Base-by-base conservation (phyloP, 2,888 invertebrate genomes). In the Mesorhabditis spiculigera region DNA sequence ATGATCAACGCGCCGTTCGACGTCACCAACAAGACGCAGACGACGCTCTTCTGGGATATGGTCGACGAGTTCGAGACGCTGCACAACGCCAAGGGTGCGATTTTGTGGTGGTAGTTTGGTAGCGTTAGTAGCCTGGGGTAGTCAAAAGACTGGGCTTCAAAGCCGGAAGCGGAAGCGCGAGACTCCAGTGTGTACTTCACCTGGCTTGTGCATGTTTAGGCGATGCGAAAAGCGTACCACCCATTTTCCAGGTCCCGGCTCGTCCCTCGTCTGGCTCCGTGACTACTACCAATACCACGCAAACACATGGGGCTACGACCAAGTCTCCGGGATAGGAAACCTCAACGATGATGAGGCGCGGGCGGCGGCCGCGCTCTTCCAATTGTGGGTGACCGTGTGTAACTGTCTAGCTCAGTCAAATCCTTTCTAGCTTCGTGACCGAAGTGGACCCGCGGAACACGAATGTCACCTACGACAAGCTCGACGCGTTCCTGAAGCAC, bases 221-320 rank as follows among this genome's bases (percentile, higher is more conserved):
- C n/a, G n/a, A 50, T 10, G 42, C 10, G 50, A 58, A 44, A 44
- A 67, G 45, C 42, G 10, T 50, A 50, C 8, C 58, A 50, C n/a
- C 16, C 45, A 67, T 8, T 10, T 58, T 74, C 63, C 50, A 78
- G 79, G 74, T 58, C 69, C 73, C 50, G 71, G 72, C 13, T 81
- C 82, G 4, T 82, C 85, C 6, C 71, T 84, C 63, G 68, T 82
- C 42, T 85, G 85, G 85, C 75, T 85, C 13, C 76, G 81, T 4
- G 85, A 84, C 66, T 84, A 82, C 71, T 73, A 79, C 45, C 74
- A 76, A 43, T 82, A 73, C 70, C 78, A 68, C 41, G 28, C 28
- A 28, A 28, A 28, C 28, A 28, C 28, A 28, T 28, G 28, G 28
- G 28, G 28, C 4, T 75, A 74, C 58, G 74, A 73, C 44, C 66